These are phyloP conservation scores for Sphenopsis melanotis DNA, from an alignment of 2,797 vertebrate genomes.

Conservation along the genomic window DNA sequence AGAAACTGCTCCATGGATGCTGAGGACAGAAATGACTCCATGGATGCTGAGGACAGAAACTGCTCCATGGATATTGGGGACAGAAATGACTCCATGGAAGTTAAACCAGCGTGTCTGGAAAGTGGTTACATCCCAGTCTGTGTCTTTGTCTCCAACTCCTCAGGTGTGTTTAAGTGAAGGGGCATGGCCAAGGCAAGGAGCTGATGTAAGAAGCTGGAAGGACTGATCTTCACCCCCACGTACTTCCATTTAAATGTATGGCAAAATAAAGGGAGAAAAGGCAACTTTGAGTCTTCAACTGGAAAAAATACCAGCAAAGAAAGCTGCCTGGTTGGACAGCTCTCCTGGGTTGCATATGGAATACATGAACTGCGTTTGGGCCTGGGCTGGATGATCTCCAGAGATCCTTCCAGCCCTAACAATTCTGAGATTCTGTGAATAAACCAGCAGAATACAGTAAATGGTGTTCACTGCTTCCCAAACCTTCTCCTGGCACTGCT, in stretches of 20 bases:
- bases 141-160: neutral
- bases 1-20: rapidly evolving
- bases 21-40: neutral
- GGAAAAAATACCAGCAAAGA: neutral
- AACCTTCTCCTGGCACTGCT: neutral
- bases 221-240: neutral
- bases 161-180: neutral
- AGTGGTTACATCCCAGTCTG: neutral
- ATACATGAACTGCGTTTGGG: neutral
- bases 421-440: neutral
- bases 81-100: neutral
- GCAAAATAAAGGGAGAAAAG: neutral
- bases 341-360: neutral
- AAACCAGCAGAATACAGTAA: neutral
- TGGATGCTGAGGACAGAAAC: neutral
- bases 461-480: neutral
- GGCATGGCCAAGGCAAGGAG: neutral
- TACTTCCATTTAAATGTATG: neutral
- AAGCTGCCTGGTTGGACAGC: neutral
- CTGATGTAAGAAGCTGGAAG: neutral
- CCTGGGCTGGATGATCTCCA: neutral
- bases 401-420: neutral
- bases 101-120: neutral
- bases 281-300: neutral
- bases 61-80: rapidly evolving